Conservation (phyloP, 2,113 vertebrate species). For the Trichechus manatus region DNA sequence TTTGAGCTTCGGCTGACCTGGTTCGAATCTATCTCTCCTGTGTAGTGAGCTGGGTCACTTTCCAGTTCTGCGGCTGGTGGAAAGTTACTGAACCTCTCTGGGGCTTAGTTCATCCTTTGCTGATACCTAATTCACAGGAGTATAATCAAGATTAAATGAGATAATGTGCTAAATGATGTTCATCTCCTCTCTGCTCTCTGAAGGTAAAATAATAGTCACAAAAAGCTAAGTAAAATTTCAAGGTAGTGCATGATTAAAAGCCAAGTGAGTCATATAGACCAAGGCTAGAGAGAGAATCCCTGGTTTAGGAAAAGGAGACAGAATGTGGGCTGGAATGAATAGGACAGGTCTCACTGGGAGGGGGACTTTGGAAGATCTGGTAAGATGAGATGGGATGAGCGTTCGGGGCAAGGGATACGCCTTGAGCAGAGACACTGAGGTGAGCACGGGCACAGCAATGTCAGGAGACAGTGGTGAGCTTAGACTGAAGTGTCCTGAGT, state of each 20-base stretch:
- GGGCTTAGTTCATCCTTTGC: not conserved
- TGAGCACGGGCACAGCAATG: not conserved
- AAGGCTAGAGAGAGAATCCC: not conserved
- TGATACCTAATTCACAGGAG: not conserved
- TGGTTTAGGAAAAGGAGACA: not conserved
- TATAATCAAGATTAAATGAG: not conserved
- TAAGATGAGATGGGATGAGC: too few species aligned
- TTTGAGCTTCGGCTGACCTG: not conserved
- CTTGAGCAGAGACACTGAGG: not conserved
- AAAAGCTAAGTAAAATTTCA: not conserved
- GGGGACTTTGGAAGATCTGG: not conserved
- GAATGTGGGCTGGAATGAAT: not conserved
- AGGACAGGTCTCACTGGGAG: not conserved
- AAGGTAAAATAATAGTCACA: not conserved
- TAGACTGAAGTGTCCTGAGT: too few species aligned
- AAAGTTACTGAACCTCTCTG: not conserved
- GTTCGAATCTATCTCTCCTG: not conserved
- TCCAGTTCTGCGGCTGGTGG: not conserved
- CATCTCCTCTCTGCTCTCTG: not conserved
- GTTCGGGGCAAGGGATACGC: not conserved
- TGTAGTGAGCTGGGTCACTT: not conserved
- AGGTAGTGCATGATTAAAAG: not conserved
- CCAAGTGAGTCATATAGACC: not conserved
- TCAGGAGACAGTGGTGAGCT: not conserved
- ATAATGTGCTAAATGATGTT: not conserved